A percentile compares a stretch with the other conserved stretches of the same genome.
Conservation (phyloP, 2,888 invertebrate species). For the Caenorhabditis virilis region DNA sequence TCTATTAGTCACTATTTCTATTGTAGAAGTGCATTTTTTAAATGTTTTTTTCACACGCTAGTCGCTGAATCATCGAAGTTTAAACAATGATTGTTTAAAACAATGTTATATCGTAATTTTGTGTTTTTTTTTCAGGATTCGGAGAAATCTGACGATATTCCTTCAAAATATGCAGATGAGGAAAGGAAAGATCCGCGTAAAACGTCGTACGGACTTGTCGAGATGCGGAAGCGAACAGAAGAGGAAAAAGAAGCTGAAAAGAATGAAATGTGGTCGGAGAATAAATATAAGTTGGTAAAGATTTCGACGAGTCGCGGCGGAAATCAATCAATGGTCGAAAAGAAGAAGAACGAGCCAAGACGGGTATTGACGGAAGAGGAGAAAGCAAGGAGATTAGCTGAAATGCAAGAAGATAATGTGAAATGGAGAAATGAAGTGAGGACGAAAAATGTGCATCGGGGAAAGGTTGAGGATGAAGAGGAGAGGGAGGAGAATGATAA, state of each 20-base stretch:
- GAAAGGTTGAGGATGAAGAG: conserved; percentile 21
- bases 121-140: too few species aligned
- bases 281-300: conserved; percentile 30
- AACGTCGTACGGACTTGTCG: conserved; percentile 30
- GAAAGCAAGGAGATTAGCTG: conserved; percentile 45
- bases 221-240: conserved; percentile 22
- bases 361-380: conserved; percentile 41
- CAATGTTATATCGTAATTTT: too few species aligned
- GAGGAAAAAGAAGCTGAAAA: conserved; percentile 17
- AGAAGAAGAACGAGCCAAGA: conserved; percentile 24
- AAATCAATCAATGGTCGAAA: conserved; percentile 7
- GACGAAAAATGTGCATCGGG: conserved; percentile 19
- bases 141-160: neutral
- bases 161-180: conserved; percentile 6
- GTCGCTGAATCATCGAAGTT: too few species aligned
- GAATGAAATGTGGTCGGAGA: conserved; percentile 9
- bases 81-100: too few species aligned
- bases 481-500: conserved; percentile 37
- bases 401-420: conserved; percentile 58
- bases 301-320: conserved; percentile 21
- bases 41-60: too few species aligned
- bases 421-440: conserved; percentile 43
- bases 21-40: too few species aligned
- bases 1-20: too few species aligned
- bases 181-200: conserved; percentile 8